Evolutionary conservation across 2,113 vertebrate genomes (phyloP).

Genomic region (Pachyramphus minor): DNA sequence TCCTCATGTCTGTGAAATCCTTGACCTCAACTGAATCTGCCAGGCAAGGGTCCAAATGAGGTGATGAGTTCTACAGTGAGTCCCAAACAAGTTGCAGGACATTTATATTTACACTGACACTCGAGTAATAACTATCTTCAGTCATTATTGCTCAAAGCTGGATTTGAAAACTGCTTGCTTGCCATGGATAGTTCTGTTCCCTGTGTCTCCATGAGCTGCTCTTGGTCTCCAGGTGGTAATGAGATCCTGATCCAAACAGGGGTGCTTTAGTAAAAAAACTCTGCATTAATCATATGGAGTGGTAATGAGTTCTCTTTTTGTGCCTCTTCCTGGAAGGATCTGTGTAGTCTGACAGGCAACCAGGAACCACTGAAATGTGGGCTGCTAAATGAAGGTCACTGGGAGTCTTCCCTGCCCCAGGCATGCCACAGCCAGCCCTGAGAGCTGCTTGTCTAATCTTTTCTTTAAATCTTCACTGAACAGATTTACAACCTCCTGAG

Average conservation of each 20-base stretch:
- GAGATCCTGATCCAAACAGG: background rate
- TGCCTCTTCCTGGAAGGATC: background rate
- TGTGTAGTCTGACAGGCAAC: background rate
- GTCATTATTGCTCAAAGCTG: background rate
- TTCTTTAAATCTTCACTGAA: background rate
- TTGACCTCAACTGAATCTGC: background rate
- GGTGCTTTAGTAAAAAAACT: background rate
- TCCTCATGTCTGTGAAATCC: background rate
- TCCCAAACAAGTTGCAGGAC: background rate
- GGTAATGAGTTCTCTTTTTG: background rate
- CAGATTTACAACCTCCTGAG: background rate
- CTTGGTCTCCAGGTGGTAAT: background rate
- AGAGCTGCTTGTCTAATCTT: background rate
- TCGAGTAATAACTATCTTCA: fast-evolving
- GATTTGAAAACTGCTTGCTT: background rate
- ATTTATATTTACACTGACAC: background rate
- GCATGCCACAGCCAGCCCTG: background rate
- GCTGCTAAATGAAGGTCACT: background rate
- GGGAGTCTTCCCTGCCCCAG: background rate
- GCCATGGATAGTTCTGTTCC: background rate
- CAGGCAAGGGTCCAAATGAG: background rate
- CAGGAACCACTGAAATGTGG: background rate
- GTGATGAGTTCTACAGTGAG: background rate
- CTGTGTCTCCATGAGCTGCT: background rate
- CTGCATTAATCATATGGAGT: background rate